Evolutionary conservation across 2,888 invertebrate genomes (phyloP).

Genomic region (Lasiommata megera): DNA sequence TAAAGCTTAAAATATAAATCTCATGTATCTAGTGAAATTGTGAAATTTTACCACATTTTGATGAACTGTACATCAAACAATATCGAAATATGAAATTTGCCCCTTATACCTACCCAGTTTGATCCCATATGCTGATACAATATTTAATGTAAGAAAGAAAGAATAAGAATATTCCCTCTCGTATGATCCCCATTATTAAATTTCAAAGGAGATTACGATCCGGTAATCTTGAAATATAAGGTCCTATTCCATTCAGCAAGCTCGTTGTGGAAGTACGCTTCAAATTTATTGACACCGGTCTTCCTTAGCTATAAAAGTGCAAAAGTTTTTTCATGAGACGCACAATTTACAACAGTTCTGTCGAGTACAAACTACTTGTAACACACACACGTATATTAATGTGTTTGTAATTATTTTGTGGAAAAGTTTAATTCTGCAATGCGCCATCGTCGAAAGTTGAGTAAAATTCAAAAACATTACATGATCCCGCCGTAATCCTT

Average conservation of each 20-base stretch:
- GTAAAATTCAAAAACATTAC: slow-evolving; percentile 48
- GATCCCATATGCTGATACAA: slow-evolving; percentile 25
- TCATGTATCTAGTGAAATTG: too few species aligned
- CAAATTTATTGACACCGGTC: slow-evolving; percentile 56
- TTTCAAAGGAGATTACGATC: slow-evolving; percentile 64
- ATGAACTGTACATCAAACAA: background rate
- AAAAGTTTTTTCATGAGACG: slow-evolving; percentile 57
- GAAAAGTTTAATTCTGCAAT: slow-evolving; percentile 59
- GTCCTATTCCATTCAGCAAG: slow-evolving; percentile 54
- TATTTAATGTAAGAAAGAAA: slow-evolving; percentile 39
- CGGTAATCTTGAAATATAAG: slow-evolving; percentile 65
- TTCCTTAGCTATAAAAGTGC: slow-evolving; percentile 57
- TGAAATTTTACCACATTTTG: background rate
- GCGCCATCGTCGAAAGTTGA: slow-evolving; percentile 52
- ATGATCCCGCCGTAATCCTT: slow-evolving; percentile 38
- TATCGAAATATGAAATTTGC: background rate
- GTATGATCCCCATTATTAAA: slow-evolving; percentile 63
- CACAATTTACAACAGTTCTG: slow-evolving; percentile 54
- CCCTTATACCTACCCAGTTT: slow-evolving; percentile 8
- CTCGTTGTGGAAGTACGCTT: slow-evolving; percentile 56
- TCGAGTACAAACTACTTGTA: slow-evolving; percentile 47
- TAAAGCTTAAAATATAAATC: too few species aligned
- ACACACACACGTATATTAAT: slow-evolving; percentile 43
- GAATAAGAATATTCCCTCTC: slow-evolving; percentile 50
- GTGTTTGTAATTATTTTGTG: slow-evolving; percentile 49